Conservation (phyloP, 2,113 vertebrate genomes). For the Silurus meridionalis region DNA sequence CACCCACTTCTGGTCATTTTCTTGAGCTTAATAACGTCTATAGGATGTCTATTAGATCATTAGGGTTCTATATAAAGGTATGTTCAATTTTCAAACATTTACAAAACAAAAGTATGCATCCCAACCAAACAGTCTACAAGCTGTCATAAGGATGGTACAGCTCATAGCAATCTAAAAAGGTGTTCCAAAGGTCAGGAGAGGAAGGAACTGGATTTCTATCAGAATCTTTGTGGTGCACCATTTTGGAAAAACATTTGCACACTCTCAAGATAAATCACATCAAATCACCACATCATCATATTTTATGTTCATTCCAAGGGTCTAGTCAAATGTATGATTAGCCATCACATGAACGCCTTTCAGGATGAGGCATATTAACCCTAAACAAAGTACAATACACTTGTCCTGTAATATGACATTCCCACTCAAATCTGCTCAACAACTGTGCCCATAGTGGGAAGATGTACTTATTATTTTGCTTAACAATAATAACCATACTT, state of each 20-base stretch:
- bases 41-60: background rate
- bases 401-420: background rate
- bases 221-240: background rate
- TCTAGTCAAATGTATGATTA: background rate
- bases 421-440: background rate
- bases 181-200: too few relatives aligned
- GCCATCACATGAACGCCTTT: background rate
- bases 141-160: too few relatives aligned
- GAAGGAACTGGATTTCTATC: background rate
- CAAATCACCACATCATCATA: background rate
- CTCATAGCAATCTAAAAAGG: background rate
- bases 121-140: background rate
- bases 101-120: background rate
- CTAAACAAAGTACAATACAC: background rate
- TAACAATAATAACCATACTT: background rate
- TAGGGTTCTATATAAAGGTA: background rate
- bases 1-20: constrained; percentile 26
- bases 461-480: background rate
- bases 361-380: background rate
- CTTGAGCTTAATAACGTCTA: background rate
- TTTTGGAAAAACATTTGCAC: background rate
- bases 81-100: background rate
- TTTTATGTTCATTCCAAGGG: background rate
- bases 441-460: background rate
- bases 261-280: background rate